Base-by-base conservation (phyloP, 2,888 invertebrate species). In the Trissolcus japonicus region DNA sequence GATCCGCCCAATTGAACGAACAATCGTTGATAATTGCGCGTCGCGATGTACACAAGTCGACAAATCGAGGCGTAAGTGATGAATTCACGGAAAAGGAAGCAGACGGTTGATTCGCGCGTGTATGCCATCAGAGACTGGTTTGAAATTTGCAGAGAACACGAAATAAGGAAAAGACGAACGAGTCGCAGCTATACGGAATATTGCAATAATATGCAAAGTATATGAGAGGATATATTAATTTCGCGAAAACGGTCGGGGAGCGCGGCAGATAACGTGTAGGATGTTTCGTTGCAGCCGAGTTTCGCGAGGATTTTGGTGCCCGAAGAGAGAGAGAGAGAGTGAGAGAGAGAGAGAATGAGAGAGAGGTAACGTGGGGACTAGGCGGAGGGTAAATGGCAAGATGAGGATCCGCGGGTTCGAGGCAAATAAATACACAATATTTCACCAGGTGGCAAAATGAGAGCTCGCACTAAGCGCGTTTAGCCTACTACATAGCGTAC, bases 191-290 rank as follows among this genome's bases (percentile, higher is more conserved):
- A 11, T 35, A 86, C 84, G 85, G 86, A 85, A 86, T 87, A 88
- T 87, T 86, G 88, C 87, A 87, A 89, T 88, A 88, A 88, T 88
- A 87, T 87, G 87, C 88, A 88, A 89, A 88, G 87, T 88, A 88
- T 86, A 89, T 86, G 86, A 88, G 88, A 81, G 87, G 86, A 87
- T 87, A 88, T 88, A 89, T 89, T 89, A 89, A 89, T 88, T 89
- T 88, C 86, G 84, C 85, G 87, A 87, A 86, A 88, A 87, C 85
- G 87, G 85, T 83, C 82, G 83, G 86, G 83, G 86, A 87, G 86
- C 82, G 84, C 61, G 65, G 68, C 83, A 84, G 85, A 87, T 86
- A 86, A 85, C 80, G 78, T 72, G 77, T 74, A 35, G 35, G 80
- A 57, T 76, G 73, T 68, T 69, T 72, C 73, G 69, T 73, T 75